These are phyloP conservation scores for Halictus quadricinctus DNA, from an alignment of 2,888 invertebrate genomes.

Conservation along the genomic window DNA sequence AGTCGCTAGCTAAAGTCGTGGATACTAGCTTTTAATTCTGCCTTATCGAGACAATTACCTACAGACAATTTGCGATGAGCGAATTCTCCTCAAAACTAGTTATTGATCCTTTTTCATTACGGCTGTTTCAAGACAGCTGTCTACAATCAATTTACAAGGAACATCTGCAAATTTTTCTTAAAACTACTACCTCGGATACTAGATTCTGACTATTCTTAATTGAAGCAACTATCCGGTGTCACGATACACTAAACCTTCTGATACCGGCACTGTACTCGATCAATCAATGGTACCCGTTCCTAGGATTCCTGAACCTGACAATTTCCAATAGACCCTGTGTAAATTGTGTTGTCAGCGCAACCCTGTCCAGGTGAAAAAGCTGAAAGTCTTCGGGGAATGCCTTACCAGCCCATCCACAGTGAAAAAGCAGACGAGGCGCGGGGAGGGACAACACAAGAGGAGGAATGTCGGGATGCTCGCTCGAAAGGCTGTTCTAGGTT, in stretches of 20 bases:
- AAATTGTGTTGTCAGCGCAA: conserved; percentile 35
- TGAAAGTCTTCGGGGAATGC: conserved; percentile 28
- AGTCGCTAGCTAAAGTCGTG: background rate
- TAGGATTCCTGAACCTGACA: background rate
- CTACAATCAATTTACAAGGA: no score
- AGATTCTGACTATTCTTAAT: background rate
- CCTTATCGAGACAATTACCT: background rate
- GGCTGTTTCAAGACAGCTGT: no score
- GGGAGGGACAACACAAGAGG: conserved; percentile 19
- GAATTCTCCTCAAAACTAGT: no score
- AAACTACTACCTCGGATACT: background rate
- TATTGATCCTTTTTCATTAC: no score
- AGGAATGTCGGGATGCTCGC: conserved; percentile 20
- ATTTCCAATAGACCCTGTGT: conserved; percentile 22
- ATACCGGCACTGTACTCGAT: background rate
- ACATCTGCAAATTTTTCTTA: no score
- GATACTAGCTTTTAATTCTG: background rate
- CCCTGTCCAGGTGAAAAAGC: conserved; percentile 21
- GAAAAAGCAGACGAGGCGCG: conserved; percentile 17
- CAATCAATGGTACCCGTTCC: background rate
- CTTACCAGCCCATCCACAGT: conserved; percentile 34
- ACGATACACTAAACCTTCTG: background rate
- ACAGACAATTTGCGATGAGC: background rate
- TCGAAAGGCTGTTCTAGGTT: conserved; percentile 60
- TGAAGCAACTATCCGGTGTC: background rate